Conservation (phyloP, 2,888 invertebrate genomes). For the Hypercompe scribonia region DNA sequence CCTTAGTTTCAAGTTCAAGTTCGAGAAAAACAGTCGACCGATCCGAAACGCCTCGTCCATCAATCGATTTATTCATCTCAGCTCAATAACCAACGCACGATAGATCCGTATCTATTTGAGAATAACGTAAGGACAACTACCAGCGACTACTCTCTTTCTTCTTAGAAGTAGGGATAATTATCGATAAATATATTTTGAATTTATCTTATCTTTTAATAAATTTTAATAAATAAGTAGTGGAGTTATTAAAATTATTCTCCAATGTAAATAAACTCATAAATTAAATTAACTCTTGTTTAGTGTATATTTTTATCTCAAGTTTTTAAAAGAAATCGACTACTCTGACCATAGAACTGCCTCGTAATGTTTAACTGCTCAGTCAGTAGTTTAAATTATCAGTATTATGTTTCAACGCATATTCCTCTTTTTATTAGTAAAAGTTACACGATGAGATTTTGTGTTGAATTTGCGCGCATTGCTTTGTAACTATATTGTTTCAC, state of each 20-base stretch:
- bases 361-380: not conserved
- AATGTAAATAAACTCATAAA: too few relatives aligned
- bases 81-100: not conserved
- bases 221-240: too few relatives aligned
- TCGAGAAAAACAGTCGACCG: conserved; percentile 7
- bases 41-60: conserved; percentile 8
- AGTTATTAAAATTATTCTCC: too few relatives aligned
- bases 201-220: too few relatives aligned
- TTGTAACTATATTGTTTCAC: not conserved
- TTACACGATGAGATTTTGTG: not conserved
- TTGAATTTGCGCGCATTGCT: not conserved
- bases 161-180: too few relatives aligned
- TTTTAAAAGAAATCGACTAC: not conserved
- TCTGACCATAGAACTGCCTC: not conserved
- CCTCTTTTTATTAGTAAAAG: not conserved
- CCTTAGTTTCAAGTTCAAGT: conserved; percentile 20
- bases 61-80: conserved; percentile 19
- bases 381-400: not conserved
- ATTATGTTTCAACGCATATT: not conserved
- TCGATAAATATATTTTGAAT: too few relatives aligned
- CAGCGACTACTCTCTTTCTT: too few relatives aligned
- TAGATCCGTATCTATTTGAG: conserved; percentile 7
- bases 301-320: not conserved
- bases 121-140: not conserved
- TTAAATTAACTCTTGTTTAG: not conserved